phyloP scores from a whole-genome alignment of 2,888 invertebrate species.

The Tortricodes alternella region DNA sequence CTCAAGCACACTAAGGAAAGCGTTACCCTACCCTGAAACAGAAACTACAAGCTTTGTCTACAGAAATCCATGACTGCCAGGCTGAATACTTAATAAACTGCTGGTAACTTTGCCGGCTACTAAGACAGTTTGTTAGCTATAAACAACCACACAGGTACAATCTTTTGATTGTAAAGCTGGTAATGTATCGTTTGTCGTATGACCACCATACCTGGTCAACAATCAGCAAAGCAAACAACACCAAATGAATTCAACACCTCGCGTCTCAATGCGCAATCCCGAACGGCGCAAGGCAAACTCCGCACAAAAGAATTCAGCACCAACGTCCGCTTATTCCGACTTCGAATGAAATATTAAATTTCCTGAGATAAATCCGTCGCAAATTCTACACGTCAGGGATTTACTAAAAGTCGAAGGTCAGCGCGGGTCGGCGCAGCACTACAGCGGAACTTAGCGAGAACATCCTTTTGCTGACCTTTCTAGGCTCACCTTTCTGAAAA shows the following conservation, averaged over 20 bases:
- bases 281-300: background rate
- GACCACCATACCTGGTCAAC: background rate
- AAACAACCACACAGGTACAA: too few species aligned
- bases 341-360: conserved; percentile 23
- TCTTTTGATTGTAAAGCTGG: too few species aligned
- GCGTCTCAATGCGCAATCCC: background rate
- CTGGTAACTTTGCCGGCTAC: too few species aligned
- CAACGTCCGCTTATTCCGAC: conserved; percentile 11
- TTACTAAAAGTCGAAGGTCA: conserved; percentile 21
- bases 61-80: too few species aligned
- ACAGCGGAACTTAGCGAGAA: background rate
- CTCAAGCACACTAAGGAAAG: too few species aligned
- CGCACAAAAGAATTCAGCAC: conserved; percentile 7
- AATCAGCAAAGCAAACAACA: background rate
- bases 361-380: conserved; percentile 20
- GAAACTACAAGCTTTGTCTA: too few species aligned
- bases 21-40: too few species aligned
- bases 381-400: conserved; percentile 20
- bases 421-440: background rate
- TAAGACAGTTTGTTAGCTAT: too few species aligned
- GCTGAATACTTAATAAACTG: too few species aligned
- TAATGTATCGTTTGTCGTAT: background rate
- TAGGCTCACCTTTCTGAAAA: conserved; percentile 7
- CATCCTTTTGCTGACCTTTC: conserved; percentile 12
- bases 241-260: background rate